Base-by-base conservation (phyloP, 2,888 invertebrate genomes). In the Phorcus lineatus region DNA sequence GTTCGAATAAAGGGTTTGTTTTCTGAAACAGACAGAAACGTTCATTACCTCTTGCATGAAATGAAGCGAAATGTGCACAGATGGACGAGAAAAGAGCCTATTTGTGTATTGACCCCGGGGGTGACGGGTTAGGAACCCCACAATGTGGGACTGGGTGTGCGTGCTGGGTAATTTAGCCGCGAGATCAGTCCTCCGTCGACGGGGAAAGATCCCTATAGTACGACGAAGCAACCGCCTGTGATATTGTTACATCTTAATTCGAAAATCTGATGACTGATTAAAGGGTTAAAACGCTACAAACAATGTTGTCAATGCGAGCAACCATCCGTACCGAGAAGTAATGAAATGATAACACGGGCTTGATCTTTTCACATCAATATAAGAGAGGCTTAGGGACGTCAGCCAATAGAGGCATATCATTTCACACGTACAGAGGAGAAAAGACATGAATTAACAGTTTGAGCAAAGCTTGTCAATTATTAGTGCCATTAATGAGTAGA, bases 281-380 rank as follows among this genome's bases (percentile, higher is more conserved):
- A 70, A 40, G 70, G 70, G 70, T 70, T 70, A 70, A 70, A 70
- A 40, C 70, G 70, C 28, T 70, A 70, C 40, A 70, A 67, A 70
- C 70, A 70, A 70, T 36, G 19, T 9, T 36, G 36, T 70, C 31
- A 70, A 70, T 70, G 70, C 7, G 40, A 40, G 19, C 70, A 70
- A 4, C 70, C 70, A 70, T 36, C 70, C 70, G 70, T 19, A 70
- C 17, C 16, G 70, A 19, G 70, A 70, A 40, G 70, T 70, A 70
- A 70, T 70, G 70, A 40, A 70, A 70, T 70, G 40, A 70, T 70
- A 70, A 70, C 70, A 70, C n/a, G 36, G 19, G 36, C 36, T 70
- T 70, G 70, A 70, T 70, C 70, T 70, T 70, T 70, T 70, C 70
- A 70, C 70, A 70, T 70, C 70, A 70, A 70, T 70, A 70, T 70